Evolutionary conservation across 2,113 vertebrate genomes (phyloP).

Genomic region (Bettongia penicillata): DNA sequence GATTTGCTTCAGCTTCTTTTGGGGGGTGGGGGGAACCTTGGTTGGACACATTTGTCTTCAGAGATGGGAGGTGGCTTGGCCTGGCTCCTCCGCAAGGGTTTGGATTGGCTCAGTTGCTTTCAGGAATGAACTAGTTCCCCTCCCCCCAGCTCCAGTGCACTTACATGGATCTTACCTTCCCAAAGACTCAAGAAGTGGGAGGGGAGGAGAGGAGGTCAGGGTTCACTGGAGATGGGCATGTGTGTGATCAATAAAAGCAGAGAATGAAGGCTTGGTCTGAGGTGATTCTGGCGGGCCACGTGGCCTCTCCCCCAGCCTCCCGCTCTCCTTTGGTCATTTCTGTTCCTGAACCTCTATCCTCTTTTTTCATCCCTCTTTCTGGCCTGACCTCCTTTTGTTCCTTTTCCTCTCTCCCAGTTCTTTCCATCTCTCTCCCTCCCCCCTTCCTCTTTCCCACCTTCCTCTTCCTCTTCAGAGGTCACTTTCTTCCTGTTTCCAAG

Average conservation of each 20-base stretch:
- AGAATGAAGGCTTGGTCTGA: constrained; percentile 27
- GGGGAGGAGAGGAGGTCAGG: neutral
- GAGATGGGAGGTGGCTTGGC: too few species aligned
- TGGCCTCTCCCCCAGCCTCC: neutral
- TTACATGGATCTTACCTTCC: neutral
- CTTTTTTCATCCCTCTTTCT: neutral
- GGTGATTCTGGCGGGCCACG: constrained; percentile 60
- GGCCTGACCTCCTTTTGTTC: too few species aligned
- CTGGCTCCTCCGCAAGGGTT: neutral
- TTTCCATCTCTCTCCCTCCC: neutral
- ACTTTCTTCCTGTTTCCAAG: neutral
- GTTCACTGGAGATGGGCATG: too few species aligned
- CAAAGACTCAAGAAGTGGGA: neutral
- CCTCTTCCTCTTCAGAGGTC: neutral
- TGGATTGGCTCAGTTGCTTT: neutral
- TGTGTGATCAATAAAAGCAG: too few species aligned
- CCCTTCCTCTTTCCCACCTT: neutral
- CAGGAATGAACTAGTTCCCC: neutral
- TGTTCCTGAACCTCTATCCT: too few species aligned
- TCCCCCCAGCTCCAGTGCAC: neutral
- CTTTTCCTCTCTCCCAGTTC: neutral
- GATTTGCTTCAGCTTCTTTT: too few species aligned
- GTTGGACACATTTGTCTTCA: too few species aligned
- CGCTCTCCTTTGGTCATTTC: too few species aligned
- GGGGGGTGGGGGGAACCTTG: too few species aligned